phyloP scores from a whole-genome alignment of 2,797 vertebrate genomes.

The Tokudaia muenninki region DNA sequence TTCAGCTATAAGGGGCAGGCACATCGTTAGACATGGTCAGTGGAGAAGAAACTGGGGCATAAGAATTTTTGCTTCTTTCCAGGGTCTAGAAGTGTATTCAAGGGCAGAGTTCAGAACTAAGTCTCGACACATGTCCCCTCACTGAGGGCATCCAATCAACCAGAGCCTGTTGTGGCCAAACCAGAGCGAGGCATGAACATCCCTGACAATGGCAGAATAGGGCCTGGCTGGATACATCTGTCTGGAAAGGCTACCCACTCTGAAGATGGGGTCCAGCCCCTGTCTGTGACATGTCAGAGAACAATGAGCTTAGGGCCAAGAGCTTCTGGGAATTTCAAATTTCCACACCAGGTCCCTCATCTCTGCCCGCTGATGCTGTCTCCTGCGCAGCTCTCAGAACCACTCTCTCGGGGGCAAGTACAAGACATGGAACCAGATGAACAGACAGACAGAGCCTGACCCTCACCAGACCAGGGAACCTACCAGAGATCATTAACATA shows the following conservation, averaged over 20 bases:
- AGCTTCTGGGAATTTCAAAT: background rate
- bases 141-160: background rate
- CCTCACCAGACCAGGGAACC: background rate
- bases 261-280: background rate
- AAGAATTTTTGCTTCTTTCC: background rate
- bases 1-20: fast-evolving
- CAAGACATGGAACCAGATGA: background rate
- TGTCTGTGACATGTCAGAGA: background rate
- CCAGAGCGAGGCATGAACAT: background rate
- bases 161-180: background rate
- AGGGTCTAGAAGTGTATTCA: background rate
- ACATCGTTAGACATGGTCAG: background rate
- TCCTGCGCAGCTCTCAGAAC: background rate
- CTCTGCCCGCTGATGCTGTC: background rate
- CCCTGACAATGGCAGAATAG: background rate
- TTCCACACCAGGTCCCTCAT: background rate
- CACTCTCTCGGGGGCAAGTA: background rate
- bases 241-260: background rate
- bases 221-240: background rate
- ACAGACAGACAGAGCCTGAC: too few relatives aligned
- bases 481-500: background rate
- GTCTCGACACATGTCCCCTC: background rate
- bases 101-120: background rate
- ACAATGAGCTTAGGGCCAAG: background rate
- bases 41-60: background rate